Percentiles rank a stretch among this genome's conserved stretches.
These are phyloP conservation scores for Pteronura brasiliensis DNA, from an alignment of 2,113 vertebrate genomes.

Conservation along the genomic window DNA sequence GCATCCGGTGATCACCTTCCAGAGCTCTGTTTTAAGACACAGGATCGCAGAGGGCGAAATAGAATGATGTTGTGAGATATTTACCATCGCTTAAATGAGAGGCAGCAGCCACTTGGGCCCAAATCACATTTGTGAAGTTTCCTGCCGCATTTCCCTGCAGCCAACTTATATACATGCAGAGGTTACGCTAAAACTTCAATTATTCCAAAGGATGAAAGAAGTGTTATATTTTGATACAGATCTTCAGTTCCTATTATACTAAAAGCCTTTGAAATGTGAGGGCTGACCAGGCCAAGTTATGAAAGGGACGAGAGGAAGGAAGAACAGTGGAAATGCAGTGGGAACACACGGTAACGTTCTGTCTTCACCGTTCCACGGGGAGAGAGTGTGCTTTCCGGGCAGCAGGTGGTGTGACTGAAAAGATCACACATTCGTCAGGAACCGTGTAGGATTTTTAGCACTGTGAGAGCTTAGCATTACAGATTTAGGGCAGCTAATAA, in stretches of 20 bases:
- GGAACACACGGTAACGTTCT: conserved; percentile 52
- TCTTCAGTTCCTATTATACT: conserved; percentile 45
- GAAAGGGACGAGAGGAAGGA: conserved; percentile 48
- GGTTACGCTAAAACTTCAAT: background rate
- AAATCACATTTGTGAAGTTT: conserved; percentile 1
- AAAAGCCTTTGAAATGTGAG: conserved; percentile 57
- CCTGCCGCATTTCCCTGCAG: conserved; percentile 17
- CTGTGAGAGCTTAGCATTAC: conserved; percentile 67
- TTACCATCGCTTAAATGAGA: background rate
- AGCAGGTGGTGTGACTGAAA: conserved; percentile 77
- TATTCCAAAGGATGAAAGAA: conserved; percentile 33
- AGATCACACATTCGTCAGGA: conserved; percentile 79
- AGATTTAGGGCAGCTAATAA: conserved; percentile 79
- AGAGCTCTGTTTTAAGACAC: background rate
- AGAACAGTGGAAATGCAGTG: conserved; percentile 46
- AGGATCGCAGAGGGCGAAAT: background rate
- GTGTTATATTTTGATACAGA: conserved; percentile 40
- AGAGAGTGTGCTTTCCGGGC: conserved; percentile 61
- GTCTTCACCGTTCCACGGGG: conserved; percentile 46
- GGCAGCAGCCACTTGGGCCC: background rate
- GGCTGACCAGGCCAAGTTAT: conserved; percentile 49
- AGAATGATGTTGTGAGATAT: background rate
- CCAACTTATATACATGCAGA: background rate
- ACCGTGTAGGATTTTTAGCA: conserved; percentile 75
- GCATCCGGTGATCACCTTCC: conserved; percentile 1